Base-by-base conservation (phyloP, 2,797 vertebrate genomes). In the Syndactyla subalaris region DNA sequence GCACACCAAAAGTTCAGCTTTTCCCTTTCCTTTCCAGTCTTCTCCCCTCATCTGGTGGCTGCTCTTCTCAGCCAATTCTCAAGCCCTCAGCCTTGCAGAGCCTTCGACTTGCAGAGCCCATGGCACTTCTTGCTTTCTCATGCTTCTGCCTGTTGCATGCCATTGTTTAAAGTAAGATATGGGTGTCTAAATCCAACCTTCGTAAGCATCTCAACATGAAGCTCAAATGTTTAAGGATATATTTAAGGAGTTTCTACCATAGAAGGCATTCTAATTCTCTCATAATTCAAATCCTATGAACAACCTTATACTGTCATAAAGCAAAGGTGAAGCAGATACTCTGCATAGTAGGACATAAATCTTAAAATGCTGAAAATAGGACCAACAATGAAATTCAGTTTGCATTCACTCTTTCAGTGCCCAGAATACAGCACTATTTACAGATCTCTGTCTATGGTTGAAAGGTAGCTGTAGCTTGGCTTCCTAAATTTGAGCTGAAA, bases 271-370 rank as follows among this genome's bases (percentile, higher is more conserved):
- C n/a, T 78, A 81, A 67, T 81, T 92, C 54, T 41, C 7, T 41
- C 55, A 49, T 78, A 81, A 87, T 83, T 92, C 75, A 91, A 91
- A 94, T 34, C 18, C 62, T 70, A 4, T 63, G 58, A 78, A 13
- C 36, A 73, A 34, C 17, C 20, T 62, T 73, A 89, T 52, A 59
- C 39, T 84, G 51, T 27, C 43, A 84, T 86, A 92, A 96, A 95
- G 73, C 24, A 85, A 91, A 93, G 70, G 67, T 71, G 71, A 92
- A 88, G 43, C 17, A 73, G 93, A 78, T 86, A 73, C 66, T 89
- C 70, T 7, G 2, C 66, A 48, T 27, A 15, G 30, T 49, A 49
- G 10, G 49, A 84, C 39, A 86, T 70, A 88, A 95, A 93, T 93
- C 34, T 71, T 67, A 78, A 88, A 93, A 76, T 46, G 18, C 34